A percentile compares a stretch with the other conserved stretches of the same genome.
Conservation (phyloP, 2,888 invertebrate genomes). For the Diarsia dahlii region DNA sequence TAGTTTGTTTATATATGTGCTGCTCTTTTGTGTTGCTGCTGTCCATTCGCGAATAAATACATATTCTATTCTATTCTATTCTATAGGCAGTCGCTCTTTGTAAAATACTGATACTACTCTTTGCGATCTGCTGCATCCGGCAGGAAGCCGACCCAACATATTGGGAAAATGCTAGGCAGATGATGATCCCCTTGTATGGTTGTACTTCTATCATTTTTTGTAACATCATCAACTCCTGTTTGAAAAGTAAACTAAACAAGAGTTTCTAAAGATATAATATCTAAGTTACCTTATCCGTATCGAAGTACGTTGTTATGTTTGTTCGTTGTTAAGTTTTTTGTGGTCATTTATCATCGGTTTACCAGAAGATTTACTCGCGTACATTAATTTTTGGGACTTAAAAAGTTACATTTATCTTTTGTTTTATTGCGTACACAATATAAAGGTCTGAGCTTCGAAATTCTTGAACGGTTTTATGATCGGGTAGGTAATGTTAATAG, state of each 20-base stretch:
- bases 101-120: no score
- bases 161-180: no score
- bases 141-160: no score
- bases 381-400: constrained; percentile 45
- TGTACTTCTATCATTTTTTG: constrained; percentile 8
- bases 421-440: constrained; percentile 45
- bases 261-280: constrained; percentile 3
- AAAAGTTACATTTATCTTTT: constrained; percentile 33
- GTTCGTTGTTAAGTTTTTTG: background rate
- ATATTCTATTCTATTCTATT: no score
- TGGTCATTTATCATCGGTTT: constrained; percentile 49
- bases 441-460: constrained; percentile 17
- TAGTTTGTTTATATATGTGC: no score
- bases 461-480: background rate
- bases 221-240: constrained; percentile 20
- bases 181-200: background rate
- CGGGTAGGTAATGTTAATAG: background rate
- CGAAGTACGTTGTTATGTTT: background rate
- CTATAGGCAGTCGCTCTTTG: no score
- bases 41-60: no score
- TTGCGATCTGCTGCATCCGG: no score
- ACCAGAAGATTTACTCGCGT: constrained; percentile 38
- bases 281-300: constrained; percentile 1
- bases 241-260: constrained; percentile 4
- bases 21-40: no score